Conservation (phyloP, 2,888 invertebrate species). For the Cataglyphis albicans region DNA sequence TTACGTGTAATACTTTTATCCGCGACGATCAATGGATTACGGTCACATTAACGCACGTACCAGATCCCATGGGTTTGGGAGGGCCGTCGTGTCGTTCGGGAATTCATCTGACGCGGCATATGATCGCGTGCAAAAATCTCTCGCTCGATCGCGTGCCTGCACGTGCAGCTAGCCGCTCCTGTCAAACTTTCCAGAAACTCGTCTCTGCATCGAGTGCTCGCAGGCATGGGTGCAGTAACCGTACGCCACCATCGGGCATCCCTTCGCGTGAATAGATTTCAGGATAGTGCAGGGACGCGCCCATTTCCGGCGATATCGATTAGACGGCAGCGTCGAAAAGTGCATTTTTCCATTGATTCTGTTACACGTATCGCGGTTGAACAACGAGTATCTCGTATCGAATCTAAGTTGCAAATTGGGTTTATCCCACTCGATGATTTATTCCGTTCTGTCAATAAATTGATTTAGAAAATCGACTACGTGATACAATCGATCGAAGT, state of each 20-base stretch:
- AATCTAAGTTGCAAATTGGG: neutral
- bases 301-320: conserved; percentile 50
- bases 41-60: conserved; percentile 38
- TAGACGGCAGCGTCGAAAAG: conserved; percentile 33
- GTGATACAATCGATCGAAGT: neutral
- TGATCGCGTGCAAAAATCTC: conserved; percentile 58
- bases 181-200: conserved; percentile 57
- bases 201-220: conserved; percentile 37
- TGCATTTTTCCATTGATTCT: conserved; percentile 30
- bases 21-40: conserved; percentile 34
- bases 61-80: conserved; percentile 39
- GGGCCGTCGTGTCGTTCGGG: conserved; percentile 33
- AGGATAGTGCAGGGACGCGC: conserved; percentile 43
- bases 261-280: conserved; percentile 51
- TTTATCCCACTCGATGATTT: neutral
- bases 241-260: conserved; percentile 34
- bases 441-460: neutral
- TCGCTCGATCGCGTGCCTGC: conserved; percentile 49
- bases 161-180: conserved; percentile 46
- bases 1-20: conserved; percentile 44
- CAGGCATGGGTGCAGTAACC: conserved; percentile 33
- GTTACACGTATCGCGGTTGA: neutral
- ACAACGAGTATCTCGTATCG: neutral
- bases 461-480: neutral
- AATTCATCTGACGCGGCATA: conserved; percentile 29